Base-by-base conservation (phyloP, 1,140 invertebrate genomes). In the Aradophagus sp. region DNA sequence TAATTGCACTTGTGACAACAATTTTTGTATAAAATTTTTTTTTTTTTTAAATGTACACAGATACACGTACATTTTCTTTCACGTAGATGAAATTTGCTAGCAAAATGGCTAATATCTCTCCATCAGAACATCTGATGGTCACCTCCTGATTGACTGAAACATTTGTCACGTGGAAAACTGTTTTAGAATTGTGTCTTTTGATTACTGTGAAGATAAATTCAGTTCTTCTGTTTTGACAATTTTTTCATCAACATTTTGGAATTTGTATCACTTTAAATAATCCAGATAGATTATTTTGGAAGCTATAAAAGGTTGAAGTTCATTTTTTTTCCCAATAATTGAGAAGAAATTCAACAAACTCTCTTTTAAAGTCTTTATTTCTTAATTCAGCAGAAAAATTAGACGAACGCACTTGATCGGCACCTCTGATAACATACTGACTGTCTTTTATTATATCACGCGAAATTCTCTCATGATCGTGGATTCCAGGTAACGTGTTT, bases 51-150 rank as follows among this genome's bases (percentile, higher is more conserved):
- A 17, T 20, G 12, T 61, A 45, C 8, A 61, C 14, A 11, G 0
- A 15, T 16, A 61, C n/a, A 5, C 5, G 14, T 1, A 41, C 13
- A 1, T 62, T 26, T 8, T 31, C 34, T 12, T 56, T 23, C 2
- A 56, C 2, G 12, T 53, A 16, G 0, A 13, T 7, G 58, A 76
- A 74, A 32, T 23, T 23, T 23, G 20, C 4, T 23, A 23, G 8
- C 20, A 23, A 5, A 8, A 8, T 8, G 4, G 20, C 4, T 23
- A 23, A 23, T n/a, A 80, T 56, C 50, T 81, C 78, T 35, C 72
- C 55, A 26, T 74, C 74, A 8, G 45, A 48, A 29, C 45, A 70
- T 44, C 70, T 38, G 34, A 78, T 55, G 1, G 63, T 29, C n/a
- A 79, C 63, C 5, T 73, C 42, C 15, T 17, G 6, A 16, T 36